phyloP scores from a whole-genome alignment of 37 sponge, comb jelly and placozoan species.

The Crambe crambe region DNA sequence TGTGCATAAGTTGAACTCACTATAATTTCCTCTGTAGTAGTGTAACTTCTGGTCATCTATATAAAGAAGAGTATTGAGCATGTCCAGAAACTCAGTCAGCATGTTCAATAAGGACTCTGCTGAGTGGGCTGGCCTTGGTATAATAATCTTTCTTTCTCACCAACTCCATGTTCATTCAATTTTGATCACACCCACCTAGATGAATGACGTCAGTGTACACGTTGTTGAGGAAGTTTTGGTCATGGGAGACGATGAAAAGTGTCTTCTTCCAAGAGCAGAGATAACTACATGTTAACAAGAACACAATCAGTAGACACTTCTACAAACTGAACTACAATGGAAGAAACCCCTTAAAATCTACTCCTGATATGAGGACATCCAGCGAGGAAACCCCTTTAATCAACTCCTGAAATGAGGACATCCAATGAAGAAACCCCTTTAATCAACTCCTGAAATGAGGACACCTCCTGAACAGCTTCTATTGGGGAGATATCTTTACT shows the following conservation, averaged over 20 bases:
- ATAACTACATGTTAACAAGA: constrained; percentile 72
- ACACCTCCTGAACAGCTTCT: too few relatives aligned
- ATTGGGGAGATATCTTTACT: too few relatives aligned
- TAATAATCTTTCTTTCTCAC: too few relatives aligned
- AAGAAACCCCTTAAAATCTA: too few relatives aligned
- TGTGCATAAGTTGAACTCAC: constrained; percentile 52
- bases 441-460: not conserved
- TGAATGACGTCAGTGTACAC: constrained; percentile 98
- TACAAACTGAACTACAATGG: too few relatives aligned
- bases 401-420: not conserved
- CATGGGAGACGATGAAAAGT: constrained; percentile 95
- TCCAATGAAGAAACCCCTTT: not conserved
- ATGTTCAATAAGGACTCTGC: too few relatives aligned
- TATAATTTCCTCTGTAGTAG: constrained; percentile 98
- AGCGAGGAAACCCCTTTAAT: not conserved
- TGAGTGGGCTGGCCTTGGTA: too few relatives aligned
- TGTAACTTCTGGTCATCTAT: constrained; percentile 88
- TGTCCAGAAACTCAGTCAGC: too few relatives aligned
- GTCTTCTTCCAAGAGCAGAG: constrained; percentile 99
- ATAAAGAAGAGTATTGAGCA: too few relatives aligned
- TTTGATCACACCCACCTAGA: constrained; percentile 55
- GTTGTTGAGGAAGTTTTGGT: constrained; percentile 97
- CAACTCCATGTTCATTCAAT: constrained; percentile 74
- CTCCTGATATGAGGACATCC: not conserved
- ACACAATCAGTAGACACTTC: not conserved